These are phyloP conservation scores for Halichoeres trimaculatus DNA, from an alignment of 2,113 vertebrate species.

Conservation along the genomic window DNA sequence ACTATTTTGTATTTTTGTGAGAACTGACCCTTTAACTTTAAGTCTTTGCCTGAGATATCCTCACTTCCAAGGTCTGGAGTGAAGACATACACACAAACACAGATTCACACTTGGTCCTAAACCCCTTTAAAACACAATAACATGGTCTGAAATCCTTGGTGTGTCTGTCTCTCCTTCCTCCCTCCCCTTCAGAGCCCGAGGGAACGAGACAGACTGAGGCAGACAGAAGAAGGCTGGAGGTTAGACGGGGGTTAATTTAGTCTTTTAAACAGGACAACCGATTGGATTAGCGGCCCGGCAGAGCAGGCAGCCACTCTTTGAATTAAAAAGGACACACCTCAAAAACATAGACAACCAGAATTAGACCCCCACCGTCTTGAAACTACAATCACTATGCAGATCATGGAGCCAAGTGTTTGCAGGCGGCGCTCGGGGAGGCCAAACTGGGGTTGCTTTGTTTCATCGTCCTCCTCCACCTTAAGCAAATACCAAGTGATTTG, in stretches of 20 bases:
- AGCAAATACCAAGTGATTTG: conserved; percentile 70
- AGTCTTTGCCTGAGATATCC: conserved; percentile 21
- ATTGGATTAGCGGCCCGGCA: conserved; percentile 71
- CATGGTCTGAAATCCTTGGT: conserved; percentile 42
- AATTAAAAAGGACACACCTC: conserved; percentile 74
- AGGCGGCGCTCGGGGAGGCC: conserved; percentile 25
- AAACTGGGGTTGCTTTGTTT: conserved; percentile 66
- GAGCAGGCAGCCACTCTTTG: conserved; percentile 56
- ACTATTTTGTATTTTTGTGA: not conserved
- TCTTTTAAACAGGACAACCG: conserved; percentile 72
- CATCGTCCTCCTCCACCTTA: conserved; percentile 38
- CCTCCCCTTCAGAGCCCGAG: conserved; percentile 25
- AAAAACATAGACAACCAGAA: conserved; percentile 53
- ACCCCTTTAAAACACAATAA: conserved; percentile 39
- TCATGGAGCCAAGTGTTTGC: conserved; percentile 58
- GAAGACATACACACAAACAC: conserved; percentile 17
- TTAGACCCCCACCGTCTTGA: conserved; percentile 37
- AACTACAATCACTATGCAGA: conserved; percentile 62
- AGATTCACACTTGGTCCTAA: conserved; percentile 17
- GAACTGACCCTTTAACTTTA: not conserved
- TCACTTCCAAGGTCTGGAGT: conserved; percentile 15
- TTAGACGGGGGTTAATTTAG: conserved; percentile 77
- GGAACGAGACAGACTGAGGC: conserved; percentile 45
- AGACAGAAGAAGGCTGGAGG: conserved; percentile 66
- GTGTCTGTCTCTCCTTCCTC: conserved; percentile 27